Conservation (phyloP, 2,797 vertebrate species). For the Xiphophorus birchmanni region DNA sequence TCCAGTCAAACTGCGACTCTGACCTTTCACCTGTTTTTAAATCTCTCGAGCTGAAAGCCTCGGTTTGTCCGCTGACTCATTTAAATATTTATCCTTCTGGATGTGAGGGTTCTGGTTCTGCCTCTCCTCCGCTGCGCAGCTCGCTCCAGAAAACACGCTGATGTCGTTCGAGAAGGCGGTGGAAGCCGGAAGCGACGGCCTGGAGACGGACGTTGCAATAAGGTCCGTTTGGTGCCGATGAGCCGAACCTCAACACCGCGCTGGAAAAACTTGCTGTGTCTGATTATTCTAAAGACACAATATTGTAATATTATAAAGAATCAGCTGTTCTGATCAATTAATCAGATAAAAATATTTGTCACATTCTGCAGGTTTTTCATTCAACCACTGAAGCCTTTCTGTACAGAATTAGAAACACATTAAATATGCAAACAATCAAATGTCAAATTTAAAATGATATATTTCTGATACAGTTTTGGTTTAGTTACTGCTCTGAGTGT, state of each 20-base stretch:
- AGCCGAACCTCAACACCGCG: neutral
- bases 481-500: too few species aligned
- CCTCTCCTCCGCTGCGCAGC: constrained; percentile 60
- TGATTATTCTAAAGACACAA: too few species aligned
- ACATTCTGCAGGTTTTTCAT: too few species aligned
- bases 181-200: constrained; percentile 81
- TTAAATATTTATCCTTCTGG: neutral
- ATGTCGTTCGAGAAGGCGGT: constrained; percentile 91
- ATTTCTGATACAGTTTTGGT: too few species aligned
- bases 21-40: constrained; percentile 13
- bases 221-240: constrained; percentile 78
- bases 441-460: too few species aligned
- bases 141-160: constrained; percentile 91
- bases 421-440: too few species aligned
- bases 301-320: too few species aligned
- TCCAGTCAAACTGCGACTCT: neutral
- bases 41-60: neutral
- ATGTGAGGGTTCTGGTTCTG: neutral
- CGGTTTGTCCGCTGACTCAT: neutral
- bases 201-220: constrained; percentile 89
- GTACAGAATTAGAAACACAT: too few species aligned
- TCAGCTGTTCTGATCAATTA: too few species aligned
- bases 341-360: too few species aligned
- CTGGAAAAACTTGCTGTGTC: neutral
- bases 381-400: too few species aligned